These are phyloP conservation scores for Anableps anableps DNA, from an alignment of 2,797 vertebrate genomes.

Conservation along the genomic window DNA sequence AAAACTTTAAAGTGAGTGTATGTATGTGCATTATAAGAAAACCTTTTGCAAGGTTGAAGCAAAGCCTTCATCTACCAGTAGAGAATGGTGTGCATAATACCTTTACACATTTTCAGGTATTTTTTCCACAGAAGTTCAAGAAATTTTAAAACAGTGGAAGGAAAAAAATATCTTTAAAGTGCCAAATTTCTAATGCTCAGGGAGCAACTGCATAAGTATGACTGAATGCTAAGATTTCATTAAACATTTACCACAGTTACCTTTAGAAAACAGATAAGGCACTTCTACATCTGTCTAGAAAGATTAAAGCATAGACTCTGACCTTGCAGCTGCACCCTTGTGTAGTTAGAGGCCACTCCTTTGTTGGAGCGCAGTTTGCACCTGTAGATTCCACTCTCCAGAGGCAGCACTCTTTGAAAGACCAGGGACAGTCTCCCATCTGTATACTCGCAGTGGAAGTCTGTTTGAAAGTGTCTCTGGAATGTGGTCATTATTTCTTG, in stretches of 20 bases:
- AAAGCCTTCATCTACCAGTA: not conserved
- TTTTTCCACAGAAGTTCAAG: not conserved
- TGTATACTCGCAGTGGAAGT: constrained; percentile 53
- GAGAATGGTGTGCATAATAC: not conserved
- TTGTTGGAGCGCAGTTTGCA: constrained; percentile 71
- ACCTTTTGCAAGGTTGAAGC: too few species aligned
- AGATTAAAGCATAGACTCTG: constrained; percentile 31
- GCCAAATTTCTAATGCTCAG: not conserved
- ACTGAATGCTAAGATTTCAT: not conserved
- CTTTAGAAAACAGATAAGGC: not conserved
- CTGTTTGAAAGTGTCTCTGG: not conserved
- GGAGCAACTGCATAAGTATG: not conserved
- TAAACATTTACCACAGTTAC: not conserved
- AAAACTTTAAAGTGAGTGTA: too few species aligned
- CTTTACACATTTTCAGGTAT: not conserved
- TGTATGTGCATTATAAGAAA: too few species aligned
- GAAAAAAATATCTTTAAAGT: not conserved
- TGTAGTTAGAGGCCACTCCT: not conserved
- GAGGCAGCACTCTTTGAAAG: constrained; percentile 41
- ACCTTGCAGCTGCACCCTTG: constrained; percentile 66
- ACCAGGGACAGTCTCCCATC: constrained; percentile 48
- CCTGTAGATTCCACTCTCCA: constrained; percentile 35
- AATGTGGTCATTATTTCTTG: not conserved
- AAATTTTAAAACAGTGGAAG: constrained; percentile 6
- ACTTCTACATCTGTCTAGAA: not conserved